Percentiles rank a stretch among this genome's conserved stretches.
phyloP scores from a whole-genome alignment of 1,140 invertebrate genomes.

The Chrysoperla carnea region DNA sequence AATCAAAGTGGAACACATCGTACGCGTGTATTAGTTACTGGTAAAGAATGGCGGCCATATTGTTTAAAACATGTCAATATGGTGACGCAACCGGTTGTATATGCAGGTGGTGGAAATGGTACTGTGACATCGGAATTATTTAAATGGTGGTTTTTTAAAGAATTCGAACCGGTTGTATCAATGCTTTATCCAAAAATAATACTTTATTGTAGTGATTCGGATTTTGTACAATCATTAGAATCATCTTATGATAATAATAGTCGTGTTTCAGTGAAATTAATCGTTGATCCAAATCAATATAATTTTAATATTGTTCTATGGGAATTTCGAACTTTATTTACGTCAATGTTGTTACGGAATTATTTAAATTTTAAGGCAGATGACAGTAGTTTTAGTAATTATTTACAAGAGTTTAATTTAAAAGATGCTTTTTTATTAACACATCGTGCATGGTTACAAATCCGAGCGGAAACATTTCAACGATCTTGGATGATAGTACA shows the following conservation, averaged over 20 bases:
- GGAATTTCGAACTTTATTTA: slow-evolving; percentile 9
- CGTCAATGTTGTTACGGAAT: slow-evolving; percentile 22
- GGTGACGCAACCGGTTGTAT: slow-evolving; percentile 32
- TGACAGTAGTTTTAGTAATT: background rate
- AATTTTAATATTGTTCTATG: background rate
- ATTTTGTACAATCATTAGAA: no score
- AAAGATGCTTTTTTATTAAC: background rate
- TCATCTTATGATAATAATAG: background rate
- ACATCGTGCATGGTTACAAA: background rate
- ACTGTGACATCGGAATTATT: slow-evolving; percentile 28
- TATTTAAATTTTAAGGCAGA: slow-evolving; percentile 16
- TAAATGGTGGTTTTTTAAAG: slow-evolving; percentile 32
- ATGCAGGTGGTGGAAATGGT: slow-evolving; percentile 30
- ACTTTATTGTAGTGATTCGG: slow-evolving; percentile 22
- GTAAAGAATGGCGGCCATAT: slow-evolving; percentile 27
- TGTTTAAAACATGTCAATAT: slow-evolving; percentile 31
- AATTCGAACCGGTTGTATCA: slow-evolving; percentile 28
- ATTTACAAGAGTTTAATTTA: background rate
- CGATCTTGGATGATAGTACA: background rate
- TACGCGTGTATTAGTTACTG: slow-evolving; percentile 28
- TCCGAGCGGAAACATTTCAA: background rate
- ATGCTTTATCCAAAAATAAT: slow-evolving; percentile 27
- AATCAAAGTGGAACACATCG: slow-evolving; percentile 29
- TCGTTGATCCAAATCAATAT: slow-evolving; percentile 18
- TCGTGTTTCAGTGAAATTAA: slow-evolving; percentile 14